These are phyloP conservation scores for Anabacerthia variegaticeps DNA, from an alignment of 2,797 vertebrate genomes.

Conservation along the genomic window DNA sequence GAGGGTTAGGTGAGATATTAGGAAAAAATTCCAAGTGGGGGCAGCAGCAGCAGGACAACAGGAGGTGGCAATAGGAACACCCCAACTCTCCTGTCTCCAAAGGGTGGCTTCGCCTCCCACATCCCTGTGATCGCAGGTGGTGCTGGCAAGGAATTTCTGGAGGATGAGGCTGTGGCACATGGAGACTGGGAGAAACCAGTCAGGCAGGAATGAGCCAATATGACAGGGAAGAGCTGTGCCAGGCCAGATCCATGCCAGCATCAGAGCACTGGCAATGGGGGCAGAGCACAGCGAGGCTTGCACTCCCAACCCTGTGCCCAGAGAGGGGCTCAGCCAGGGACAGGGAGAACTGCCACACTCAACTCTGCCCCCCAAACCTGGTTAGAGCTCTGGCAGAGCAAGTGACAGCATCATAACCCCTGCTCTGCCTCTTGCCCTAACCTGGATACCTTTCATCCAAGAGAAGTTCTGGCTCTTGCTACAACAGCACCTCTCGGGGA, in stretches of 20 bases:
- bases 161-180: background rate
- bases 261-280: background rate
- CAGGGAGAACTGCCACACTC: background rate
- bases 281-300: background rate
- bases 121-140: fast-evolving
- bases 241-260: background rate
- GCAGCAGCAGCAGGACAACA: background rate
- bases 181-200: background rate
- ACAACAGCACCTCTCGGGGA: background rate
- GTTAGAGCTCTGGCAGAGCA: background rate
- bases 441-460: background rate
- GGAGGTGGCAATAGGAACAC: background rate
- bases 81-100: fast-evolving
- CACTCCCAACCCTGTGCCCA: background rate
- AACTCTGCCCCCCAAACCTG: background rate
- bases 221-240: fast-evolving
- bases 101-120: background rate
- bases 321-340: background rate
- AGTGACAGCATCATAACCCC: background rate
- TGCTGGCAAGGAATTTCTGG: background rate
- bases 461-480: background rate
- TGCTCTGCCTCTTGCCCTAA: background rate
- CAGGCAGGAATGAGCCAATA: background rate
- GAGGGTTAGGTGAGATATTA: background rate
- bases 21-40: background rate